Evolutionary conservation across 2,113 vertebrate species (phyloP), one percentile per base, ranked within the genome.

Genomic region (Psittacus erithacus): DNA sequence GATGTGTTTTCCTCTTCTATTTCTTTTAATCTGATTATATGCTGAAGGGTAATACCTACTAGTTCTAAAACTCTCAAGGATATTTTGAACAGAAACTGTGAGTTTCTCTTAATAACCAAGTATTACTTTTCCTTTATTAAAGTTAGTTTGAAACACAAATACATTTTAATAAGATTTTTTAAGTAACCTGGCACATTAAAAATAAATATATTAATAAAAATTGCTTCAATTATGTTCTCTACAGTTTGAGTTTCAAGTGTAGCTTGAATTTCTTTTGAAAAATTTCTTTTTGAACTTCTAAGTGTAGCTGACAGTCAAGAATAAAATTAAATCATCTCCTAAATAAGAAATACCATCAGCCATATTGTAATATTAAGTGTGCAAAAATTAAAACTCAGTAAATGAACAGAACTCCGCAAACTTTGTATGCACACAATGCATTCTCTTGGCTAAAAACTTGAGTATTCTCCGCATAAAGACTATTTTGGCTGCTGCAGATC

Each of bases 401-500:
- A 76, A 52, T 5, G 0, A 88, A 52, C 18, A 63, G 52, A 88
- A 73, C 13, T 53, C 31, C 25, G 53, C 0, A 4, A 88, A 28
- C 23, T 57, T 85, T 67, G 9, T 29, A 62, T 23, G 18, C 14
- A 78, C 7, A 75, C 10, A 80, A 68, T 9, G 17, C 17, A 35
- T 68, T 43, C 8, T 14, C 50, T 43, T 8, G 1, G 53, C 39
- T 46, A 65, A 65, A 59, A 80, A 52, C 44, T 0, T 39, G 18
- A 73, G 31, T n/a, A 29, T 22, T 17, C 8, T 20, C 46, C 33
- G 11, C 1, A 13, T 11, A 70, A 77, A 77, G 16, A 55, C 31
- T 57, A 17, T 22, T 62, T 69, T 0, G 0, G 11, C 31, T 11
- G 3, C 7, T 74, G 35, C 3, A 0, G 22, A 86, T 27, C 49